Conservation (phyloP, 2,888 invertebrate species). For the Epistrophe grossulariae region DNA sequence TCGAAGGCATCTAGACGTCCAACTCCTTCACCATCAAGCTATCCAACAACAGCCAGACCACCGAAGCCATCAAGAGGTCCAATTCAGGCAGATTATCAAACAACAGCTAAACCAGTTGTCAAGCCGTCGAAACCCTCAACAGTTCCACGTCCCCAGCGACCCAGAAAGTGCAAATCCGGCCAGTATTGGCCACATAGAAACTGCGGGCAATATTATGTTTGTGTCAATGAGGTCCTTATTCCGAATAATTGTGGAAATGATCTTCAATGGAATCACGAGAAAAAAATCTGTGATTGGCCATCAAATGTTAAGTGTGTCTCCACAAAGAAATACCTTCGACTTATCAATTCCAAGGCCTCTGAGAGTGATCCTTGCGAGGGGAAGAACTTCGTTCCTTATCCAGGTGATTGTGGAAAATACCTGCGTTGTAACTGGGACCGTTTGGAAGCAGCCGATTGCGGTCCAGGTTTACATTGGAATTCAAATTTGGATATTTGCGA, state of each 20-base stretch:
- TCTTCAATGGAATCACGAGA: conserved; percentile 89
- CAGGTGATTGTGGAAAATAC: conserved; percentile 90
- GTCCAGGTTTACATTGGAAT: conserved; percentile 90
- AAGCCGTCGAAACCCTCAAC: conserved; percentile 76
- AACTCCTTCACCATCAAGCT: neutral
- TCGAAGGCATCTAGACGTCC: conserved; percentile 16
- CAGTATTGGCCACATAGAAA: conserved; percentile 90
- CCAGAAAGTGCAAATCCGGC: conserved; percentile 86
- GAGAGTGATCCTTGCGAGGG: conserved; percentile 86
- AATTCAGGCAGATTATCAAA: conserved; percentile 79
- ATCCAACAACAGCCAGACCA: conserved; percentile 79
- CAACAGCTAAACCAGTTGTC: conserved; percentile 82
- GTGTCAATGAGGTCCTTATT: conserved; percentile 89
- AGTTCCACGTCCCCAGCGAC: conserved; percentile 62
- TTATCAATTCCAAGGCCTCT: conserved; percentile 78
- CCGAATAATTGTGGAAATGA: conserved; percentile 90
- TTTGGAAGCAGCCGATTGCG: conserved; percentile 89
- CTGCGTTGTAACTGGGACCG: conserved; percentile 92
- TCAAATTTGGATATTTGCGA: conserved; percentile 88
- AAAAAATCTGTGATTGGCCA: conserved; percentile 91
- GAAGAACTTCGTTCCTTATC: conserved; percentile 87
- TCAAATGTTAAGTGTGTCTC: conserved; percentile 86
- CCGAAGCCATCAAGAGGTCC: conserved; percentile 80
- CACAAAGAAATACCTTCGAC: conserved; percentile 80
- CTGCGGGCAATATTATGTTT: conserved; percentile 91